phyloP scores from a whole-genome alignment of 2,797 vertebrate species.

The Clarias platycephalus region DNA sequence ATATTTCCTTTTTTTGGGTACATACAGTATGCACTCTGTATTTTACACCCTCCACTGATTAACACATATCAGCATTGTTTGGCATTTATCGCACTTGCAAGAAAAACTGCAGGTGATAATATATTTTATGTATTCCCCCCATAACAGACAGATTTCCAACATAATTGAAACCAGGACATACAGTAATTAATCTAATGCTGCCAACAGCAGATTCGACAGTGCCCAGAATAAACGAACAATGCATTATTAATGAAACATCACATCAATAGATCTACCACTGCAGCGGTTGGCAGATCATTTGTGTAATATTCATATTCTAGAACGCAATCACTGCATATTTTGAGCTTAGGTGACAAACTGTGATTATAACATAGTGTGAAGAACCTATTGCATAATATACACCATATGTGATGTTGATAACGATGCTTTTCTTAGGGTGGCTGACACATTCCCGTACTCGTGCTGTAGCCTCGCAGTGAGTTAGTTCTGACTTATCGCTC shows the following conservation, averaged over 20 bases:
- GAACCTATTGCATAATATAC: neutral
- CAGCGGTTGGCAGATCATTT: neutral
- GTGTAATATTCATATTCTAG: neutral
- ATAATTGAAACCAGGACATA: neutral
- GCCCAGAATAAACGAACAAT: constrained; percentile 21
- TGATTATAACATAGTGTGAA: neutral
- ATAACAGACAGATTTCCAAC: neutral
- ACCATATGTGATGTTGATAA: neutral
- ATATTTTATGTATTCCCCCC: neutral
- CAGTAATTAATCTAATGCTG: constrained; percentile 17
- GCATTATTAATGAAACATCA: constrained; percentile 33
- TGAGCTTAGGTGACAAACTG: neutral
- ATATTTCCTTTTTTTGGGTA: too few relatives aligned
- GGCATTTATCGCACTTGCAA: neutral
- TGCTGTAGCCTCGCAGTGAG: constrained; percentile 28
- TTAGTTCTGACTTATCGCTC: constrained; percentile 45
- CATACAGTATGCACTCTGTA: neutral
- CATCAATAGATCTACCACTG: constrained; percentile 7
- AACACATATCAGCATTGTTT: neutral
- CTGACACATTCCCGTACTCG: constrained; percentile 13
- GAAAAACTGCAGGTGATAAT: neutral
- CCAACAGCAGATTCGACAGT: constrained; percentile 18
- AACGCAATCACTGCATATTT: neutral
- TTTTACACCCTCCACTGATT: neutral
- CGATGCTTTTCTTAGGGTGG: constrained; percentile 16